A percentile compares a stretch with the other conserved stretches of the same genome.
Evolutionary conservation across 2,888 invertebrate species (phyloP).

Genomic region (Luperina nickerlii): DNA sequence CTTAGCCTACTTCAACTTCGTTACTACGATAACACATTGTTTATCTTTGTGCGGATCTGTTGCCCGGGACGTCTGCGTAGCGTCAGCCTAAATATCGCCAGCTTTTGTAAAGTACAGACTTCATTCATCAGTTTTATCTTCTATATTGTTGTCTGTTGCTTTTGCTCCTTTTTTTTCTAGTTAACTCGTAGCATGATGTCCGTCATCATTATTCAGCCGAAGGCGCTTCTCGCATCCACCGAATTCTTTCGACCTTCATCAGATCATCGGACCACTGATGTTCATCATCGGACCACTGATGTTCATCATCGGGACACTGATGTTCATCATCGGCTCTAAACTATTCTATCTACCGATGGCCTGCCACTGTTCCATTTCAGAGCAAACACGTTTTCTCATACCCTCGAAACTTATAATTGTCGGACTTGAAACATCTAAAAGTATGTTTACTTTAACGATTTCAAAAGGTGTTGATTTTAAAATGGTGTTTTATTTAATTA

Average conservation of each 20-base stretch:
- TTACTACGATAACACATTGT: constrained; percentile 46
- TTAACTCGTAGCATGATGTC: too few relatives aligned
- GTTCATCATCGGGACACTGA: not conserved
- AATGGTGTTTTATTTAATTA: not conserved
- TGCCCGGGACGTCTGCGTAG: constrained; percentile 15
- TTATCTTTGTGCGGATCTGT: constrained; percentile 44
- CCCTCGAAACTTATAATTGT: not conserved
- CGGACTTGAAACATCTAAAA: not conserved
- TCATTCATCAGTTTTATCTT: constrained; percentile 2
- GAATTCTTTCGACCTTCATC: not conserved
- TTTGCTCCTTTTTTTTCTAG: not conserved
- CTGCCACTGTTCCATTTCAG: not conserved
- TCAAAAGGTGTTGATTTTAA: not conserved
- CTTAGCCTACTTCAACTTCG: too few relatives aligned
- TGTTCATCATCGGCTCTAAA: not conserved
- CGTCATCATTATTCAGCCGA: not conserved
- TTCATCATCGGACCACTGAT: not conserved
- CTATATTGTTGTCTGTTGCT: not conserved
- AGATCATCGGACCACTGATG: not conserved
- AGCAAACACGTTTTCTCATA: not conserved
- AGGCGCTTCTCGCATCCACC: not conserved
- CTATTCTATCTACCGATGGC: not conserved
- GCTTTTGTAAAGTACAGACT: constrained; percentile 36
- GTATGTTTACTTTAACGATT: not conserved
- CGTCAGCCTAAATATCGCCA: constrained; percentile 26